phyloP scores from a whole-genome alignment of 2,797 vertebrate genomes.

The Sciurus vulgaris region DNA sequence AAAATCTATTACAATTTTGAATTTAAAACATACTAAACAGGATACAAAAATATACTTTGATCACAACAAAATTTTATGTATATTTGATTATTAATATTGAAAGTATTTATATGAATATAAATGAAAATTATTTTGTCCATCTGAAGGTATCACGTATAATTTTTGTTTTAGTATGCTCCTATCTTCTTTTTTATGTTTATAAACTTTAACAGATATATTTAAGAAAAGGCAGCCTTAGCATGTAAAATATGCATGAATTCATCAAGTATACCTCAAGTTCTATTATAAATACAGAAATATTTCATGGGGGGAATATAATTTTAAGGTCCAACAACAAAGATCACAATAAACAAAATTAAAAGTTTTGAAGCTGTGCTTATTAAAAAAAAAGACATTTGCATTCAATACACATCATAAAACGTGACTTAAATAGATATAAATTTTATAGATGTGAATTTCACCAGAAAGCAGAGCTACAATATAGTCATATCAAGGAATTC shows the following conservation, averaged over 20 bases:
- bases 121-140: not conserved
- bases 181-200: not conserved
- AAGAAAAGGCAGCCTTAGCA: not conserved
- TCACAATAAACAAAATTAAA: slow-evolving; percentile 1
- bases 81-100: slow-evolving; percentile 11
- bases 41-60: not conserved
- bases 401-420: slow-evolving; percentile 13
- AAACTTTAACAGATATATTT: slow-evolving; percentile 26
- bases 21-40: not conserved
- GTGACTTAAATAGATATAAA: not conserved
- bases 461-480: not conserved
- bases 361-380: not conserved
- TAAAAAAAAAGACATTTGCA: not conserved
- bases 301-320: not conserved
- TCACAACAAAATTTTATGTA: slow-evolving; percentile 37
- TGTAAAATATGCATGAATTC: not conserved
- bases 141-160: not conserved
- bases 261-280: not conserved
- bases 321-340: slow-evolving; percentile 3
- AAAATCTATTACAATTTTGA: slow-evolving; percentile 25
- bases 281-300: not conserved
- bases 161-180: slow-evolving; percentile 9
- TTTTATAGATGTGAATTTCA: not conserved
- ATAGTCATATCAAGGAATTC: not conserved
- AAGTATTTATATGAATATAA: slow-evolving; percentile 42